Evolutionary conservation across 1,140 invertebrate species (phyloP), one percentile per base, ranked within the genome.

Genomic region (Drosophila funebris): DNA sequence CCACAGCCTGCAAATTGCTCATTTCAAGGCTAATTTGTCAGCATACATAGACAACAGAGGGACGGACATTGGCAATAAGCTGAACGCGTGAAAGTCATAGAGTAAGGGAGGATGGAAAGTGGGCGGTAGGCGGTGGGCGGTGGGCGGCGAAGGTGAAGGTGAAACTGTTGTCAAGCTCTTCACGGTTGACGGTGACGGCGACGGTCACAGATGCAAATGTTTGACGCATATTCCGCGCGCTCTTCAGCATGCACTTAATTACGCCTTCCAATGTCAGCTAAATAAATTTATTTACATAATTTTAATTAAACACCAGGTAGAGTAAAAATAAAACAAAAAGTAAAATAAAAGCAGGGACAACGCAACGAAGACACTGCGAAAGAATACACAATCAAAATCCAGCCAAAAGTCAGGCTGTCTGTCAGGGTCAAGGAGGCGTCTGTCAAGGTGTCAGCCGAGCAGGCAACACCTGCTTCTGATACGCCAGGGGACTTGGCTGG

Each of bases 241-340:
- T 16, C 27, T 18, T 22, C 54, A 56, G 43, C 56, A 64, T 78
- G 76, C 81, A 77, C 81, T 84, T 84, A 85, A 84, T 84, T 84
- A 84, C 76, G 31, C 60, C 41, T n/a, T n/a, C 44, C 46, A 63
- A 72, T 76, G 81, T 70, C 81, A 78, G 71, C 83, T 76, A 87
- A 87, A 88, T 83, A 88, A 79, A 88, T 88, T 83, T 88, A 88
- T 88, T 88, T 88, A 88, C 83, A 88, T 88, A 88, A 88, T 88
- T 88, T 88, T 88, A 88, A 88, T 88, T 88, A 88, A 88, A 79
- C 67, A 74, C 31, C 14, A 48, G 20, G 31, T 14, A 52, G 52
- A 29, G 33, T 18, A 13, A 1, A 20, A 8, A 11, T 9, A 13
- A 33, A n/a, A 13, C 1, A 13, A n/a, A 50, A 37, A 24, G 4